Evolutionary conservation across 2,113 vertebrate genomes (phyloP).

Genomic region (Phalacrocorax aristotelis): DNA sequence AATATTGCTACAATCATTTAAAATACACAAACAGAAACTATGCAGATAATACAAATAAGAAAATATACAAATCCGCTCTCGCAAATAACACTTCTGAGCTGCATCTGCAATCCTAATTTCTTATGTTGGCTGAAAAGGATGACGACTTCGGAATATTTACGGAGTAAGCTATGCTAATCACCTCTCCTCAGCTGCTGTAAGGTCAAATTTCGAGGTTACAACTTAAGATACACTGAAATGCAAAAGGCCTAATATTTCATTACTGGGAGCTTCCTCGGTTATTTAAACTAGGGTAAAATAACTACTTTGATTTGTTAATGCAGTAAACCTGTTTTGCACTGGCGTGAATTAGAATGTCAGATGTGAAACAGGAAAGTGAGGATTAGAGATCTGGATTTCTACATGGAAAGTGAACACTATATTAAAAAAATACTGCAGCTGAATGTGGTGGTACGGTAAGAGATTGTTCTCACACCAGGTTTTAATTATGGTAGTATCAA

Average conservation of each 20-base stretch:
- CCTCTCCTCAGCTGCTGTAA: neutral
- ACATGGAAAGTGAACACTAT: neutral
- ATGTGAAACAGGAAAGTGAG: neutral
- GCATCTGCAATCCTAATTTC: neutral
- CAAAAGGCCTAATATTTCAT: neutral
- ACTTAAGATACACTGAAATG: neutral
- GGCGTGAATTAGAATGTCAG: neutral
- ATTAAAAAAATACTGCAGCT: neutral
- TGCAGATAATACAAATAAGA: neutral
- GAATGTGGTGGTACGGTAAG: neutral
- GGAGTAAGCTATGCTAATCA: neutral
- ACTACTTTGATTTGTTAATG: neutral
- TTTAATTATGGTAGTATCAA: neutral
- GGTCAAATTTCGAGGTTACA: slow-evolving; percentile 21
- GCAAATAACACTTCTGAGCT: neutral
- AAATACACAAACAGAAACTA: neutral
- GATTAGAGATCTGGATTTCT: neutral
- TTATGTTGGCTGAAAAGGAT: neutral
- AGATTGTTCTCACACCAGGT: neutral
- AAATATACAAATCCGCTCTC: neutral
- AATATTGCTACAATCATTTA: neutral
- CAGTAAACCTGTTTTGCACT: neutral
- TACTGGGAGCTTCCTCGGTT: neutral
- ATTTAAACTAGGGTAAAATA: neutral
- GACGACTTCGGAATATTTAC: neutral